Percentiles rank a stretch among this genome's conserved stretches.
These are phyloP conservation scores for Parauchenoglanis punctatus DNA, from an alignment of 2,797 vertebrate species.

Conservation along the genomic window DNA sequence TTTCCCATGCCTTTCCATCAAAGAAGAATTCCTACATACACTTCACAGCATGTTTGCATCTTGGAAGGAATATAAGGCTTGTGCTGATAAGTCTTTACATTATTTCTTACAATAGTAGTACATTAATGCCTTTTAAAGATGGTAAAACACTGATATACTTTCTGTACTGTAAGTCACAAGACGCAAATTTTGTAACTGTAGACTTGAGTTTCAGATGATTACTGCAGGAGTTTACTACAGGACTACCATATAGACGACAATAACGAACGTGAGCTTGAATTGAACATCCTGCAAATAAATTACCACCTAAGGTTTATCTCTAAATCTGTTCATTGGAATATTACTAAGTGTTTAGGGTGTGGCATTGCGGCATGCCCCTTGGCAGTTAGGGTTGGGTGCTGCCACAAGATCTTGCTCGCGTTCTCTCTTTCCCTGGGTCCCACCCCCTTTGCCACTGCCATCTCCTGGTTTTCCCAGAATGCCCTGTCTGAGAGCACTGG, in stretches of 20 bases:
- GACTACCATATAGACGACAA: not conserved
- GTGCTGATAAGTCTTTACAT: not conserved
- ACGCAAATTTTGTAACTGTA: too few species aligned
- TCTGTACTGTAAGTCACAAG: not conserved
- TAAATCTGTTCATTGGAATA: constrained; percentile 32
- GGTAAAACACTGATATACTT: not conserved
- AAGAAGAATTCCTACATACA: not conserved
- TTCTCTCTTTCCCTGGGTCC: constrained; percentile 54
- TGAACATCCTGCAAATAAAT: not conserved
- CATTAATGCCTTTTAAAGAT: not conserved
- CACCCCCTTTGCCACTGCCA: constrained; percentile 65
- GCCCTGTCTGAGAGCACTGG: constrained; percentile 75
- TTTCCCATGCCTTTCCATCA: not conserved
- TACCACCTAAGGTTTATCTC: not conserved
- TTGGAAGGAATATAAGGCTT: not conserved
- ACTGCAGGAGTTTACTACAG: not conserved
- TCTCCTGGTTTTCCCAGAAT: constrained; percentile 70
- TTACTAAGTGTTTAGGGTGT: constrained; percentile 53
- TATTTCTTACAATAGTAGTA: not conserved
- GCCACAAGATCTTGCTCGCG: constrained; percentile 56
- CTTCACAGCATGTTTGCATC: not conserved
- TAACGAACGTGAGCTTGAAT: not conserved
- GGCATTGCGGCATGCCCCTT: constrained; percentile 64
- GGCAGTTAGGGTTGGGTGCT: constrained; percentile 44
- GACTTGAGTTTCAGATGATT: not conserved